Conservation (phyloP, 2,888 invertebrate genomes). For the Cerastis leucographa region DNA sequence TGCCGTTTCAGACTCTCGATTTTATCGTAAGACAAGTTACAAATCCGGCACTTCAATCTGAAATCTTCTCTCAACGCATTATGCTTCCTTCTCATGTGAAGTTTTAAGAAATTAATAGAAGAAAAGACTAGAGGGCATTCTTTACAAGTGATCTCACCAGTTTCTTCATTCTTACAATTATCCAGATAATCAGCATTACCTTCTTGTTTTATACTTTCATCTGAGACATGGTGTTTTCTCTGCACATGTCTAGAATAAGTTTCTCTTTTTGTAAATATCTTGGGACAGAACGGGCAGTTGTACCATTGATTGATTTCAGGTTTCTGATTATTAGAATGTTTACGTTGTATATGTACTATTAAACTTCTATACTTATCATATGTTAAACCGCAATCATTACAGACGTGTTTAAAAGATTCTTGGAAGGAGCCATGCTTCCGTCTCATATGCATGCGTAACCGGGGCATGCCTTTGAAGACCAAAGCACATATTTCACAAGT, state of each 20-base stretch:
- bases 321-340: slow-evolving; percentile 77
- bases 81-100: slow-evolving; percentile 87
- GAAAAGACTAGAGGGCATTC: slow-evolving; percentile 86
- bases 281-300: slow-evolving; percentile 85
- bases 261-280: slow-evolving; percentile 83
- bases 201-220: slow-evolving; percentile 56
- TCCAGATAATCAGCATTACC: slow-evolving; percentile 65
- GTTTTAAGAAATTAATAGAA: slow-evolving; percentile 81
- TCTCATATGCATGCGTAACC: slow-evolving; percentile 86
- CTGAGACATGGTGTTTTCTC: slow-evolving; percentile 81
- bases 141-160: slow-evolving; percentile 83
- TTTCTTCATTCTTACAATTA: slow-evolving; percentile 75
- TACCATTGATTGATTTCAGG: slow-evolving; percentile 79
- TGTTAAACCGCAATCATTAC: slow-evolving; percentile 83
- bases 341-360: slow-evolving; percentile 83
- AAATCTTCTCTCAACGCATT: slow-evolving; percentile 84
- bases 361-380: slow-evolving; percentile 86
- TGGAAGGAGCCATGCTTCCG: slow-evolving; percentile 84
- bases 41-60: slow-evolving; percentile 84
- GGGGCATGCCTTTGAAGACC: slow-evolving; percentile 84
- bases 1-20: slow-evolving; percentile 87
- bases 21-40: slow-evolving; percentile 86
- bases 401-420: slow-evolving; percentile 82
- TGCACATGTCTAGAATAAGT: slow-evolving; percentile 86
- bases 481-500: slow-evolving; percentile 86